phyloP scores from a whole-genome alignment of 2,113 vertebrate genomes.

The Tachysurus vachellii region DNA sequence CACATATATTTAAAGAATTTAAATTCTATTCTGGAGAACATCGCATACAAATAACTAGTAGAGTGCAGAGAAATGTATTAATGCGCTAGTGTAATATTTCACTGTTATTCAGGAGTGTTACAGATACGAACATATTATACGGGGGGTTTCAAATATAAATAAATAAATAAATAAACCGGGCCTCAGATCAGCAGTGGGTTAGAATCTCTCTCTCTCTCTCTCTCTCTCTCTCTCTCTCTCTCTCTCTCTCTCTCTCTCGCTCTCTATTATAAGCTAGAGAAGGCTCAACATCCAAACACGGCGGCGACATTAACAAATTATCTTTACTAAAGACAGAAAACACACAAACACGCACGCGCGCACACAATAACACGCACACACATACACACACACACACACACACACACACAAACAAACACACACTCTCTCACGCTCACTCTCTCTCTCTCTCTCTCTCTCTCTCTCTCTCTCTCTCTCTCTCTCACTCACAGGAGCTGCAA shows the following conservation, averaged over 20 bases:
- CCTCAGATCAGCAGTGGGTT: not conserved
- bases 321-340: not conserved
- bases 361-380: no score
- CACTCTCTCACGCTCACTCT: not conserved
- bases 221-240: not conserved
- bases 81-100: not conserved
- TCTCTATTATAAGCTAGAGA: not conserved
- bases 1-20: no score
- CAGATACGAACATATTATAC: not conserved
- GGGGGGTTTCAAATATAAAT: not conserved
- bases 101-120: not conserved
- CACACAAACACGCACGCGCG: not conserved
- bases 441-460: not conserved
- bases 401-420: no score
- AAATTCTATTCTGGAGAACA: not conserved
- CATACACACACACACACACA: no score
- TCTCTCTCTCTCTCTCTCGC: slow-evolving; percentile 1
- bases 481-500: not conserved
- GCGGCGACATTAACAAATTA: not conserved
- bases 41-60: not conserved
- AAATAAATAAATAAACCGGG: not conserved
- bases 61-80: not conserved
- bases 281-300: not conserved
- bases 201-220: not conserved
- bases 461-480: no score